Evolutionary conservation across 2,113 vertebrate species (phyloP), one percentile per base, ranked within the genome.

Genomic region (Actenoides lindsayi): DNA sequence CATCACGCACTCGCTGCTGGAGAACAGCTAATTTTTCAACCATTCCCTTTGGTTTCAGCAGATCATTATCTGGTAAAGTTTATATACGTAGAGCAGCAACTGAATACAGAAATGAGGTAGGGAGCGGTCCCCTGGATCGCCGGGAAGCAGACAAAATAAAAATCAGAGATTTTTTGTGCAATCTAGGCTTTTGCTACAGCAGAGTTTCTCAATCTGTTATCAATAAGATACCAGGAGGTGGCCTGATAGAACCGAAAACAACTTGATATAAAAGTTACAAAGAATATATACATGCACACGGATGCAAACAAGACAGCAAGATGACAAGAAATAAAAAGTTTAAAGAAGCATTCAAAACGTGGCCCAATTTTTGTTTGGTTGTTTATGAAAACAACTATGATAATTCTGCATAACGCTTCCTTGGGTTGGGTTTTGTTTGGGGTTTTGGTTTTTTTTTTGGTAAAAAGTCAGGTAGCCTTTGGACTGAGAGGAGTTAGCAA

Each of bases 11-110:
- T 35, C 70, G 27, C 90, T 35, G 71, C 90, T 81, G 39, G 16
- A 96, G 63, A 85, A 74, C 63, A 71, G 90, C 92, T 87, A 76
- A 78, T 93, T 97, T 15, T 75, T 77, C 89, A 90, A 93, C 71
- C 44, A 13, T 71, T 78, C 93, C 88, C 60, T 81, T 83, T 35
- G 51, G 46, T 83, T 93, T 83, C 82, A 83, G 83, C 71, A 94
- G 79, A 93, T 88, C 90, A 56, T 91, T 87, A 93, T 94, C 90
- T 87, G 44, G 76, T 35, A 25, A 82, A 71, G 65, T 84, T 95
- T 92, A 84, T 56, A 78, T 1, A 84, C 7, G 16, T 4, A 70
- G 14, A 83, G 37, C 19, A 41, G 90, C 39, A 74, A 92, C 42
- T 21, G 77, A 94, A 77, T 78, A 56, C 27, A 90, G 76, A 90